Percentiles rank a stretch among this genome's conserved stretches.
phyloP scores from a whole-genome alignment of 2,888 invertebrate genomes.

The Vannuccia rotundouncinata region DNA sequence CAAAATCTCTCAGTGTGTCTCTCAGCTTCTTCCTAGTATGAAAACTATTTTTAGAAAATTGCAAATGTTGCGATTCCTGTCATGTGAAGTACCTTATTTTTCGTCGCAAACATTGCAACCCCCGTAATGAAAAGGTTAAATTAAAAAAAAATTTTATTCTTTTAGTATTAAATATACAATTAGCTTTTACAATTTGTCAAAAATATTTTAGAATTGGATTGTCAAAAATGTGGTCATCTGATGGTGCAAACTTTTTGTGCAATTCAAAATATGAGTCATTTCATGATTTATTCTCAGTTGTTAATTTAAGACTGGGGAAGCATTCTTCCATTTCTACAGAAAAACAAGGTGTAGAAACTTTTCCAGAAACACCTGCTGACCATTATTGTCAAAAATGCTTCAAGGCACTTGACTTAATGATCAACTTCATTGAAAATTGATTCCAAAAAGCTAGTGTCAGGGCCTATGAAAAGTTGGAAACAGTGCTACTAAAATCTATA shows the following conservation, averaged over 20 bases:
- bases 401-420: slow-evolving; percentile 15
- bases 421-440: slow-evolving; percentile 6
- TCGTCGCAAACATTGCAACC: too few relatives aligned
- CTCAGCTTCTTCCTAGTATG: too few relatives aligned
- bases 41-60: too few relatives aligned
- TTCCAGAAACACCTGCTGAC: slow-evolving; percentile 19
- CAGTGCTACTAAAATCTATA: slow-evolving; percentile 20
- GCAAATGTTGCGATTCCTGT: too few relatives aligned
- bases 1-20: too few relatives aligned
- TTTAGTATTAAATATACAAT: too few relatives aligned
- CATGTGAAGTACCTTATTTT: too few relatives aligned
- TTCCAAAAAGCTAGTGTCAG: slow-evolving; percentile 10
- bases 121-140: too few relatives aligned
- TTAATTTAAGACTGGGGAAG: slow-evolving; percentile 11
- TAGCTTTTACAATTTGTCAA: slow-evolving; percentile 38
- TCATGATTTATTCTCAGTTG: slow-evolving; percentile 10
- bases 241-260: slow-evolving; percentile 34
- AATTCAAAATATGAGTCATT: slow-evolving; percentile 4
- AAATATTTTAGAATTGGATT: slow-evolving; percentile 36
- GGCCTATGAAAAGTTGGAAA: slow-evolving; percentile 11
- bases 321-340: slow-evolving; percentile 16
- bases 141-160: too few relatives aligned
- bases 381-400: slow-evolving; percentile 15
- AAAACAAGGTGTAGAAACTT: slow-evolving; percentile 9
- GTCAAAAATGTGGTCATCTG: slow-evolving; percentile 32